A percentile compares a stretch with the other conserved stretches of the same genome.
Conservation (phyloP, 2,888 invertebrate species). For the Ennomos erosarius region DNA sequence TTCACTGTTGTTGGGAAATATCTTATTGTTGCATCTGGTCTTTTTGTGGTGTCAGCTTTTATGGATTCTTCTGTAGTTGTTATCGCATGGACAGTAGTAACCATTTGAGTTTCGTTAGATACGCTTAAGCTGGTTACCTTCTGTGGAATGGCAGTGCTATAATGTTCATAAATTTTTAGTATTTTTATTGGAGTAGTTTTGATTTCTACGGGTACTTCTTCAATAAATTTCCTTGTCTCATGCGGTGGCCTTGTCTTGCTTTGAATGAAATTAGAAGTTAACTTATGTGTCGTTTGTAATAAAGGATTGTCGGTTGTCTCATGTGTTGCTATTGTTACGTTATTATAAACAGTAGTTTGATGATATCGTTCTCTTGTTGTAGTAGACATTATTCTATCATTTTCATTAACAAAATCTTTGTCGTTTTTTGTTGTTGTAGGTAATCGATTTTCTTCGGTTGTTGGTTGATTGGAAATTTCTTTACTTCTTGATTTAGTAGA, state of each 20-base stretch:
- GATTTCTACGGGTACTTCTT: constrained; percentile 32
- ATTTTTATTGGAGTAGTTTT: constrained; percentile 34
- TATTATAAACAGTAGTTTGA: constrained; percentile 22
- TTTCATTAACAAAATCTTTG: not conserved
- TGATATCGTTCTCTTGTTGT: not conserved
- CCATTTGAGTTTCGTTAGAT: constrained; percentile 29
- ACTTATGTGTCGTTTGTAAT: constrained; percentile 36
- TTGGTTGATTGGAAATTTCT: not conserved
- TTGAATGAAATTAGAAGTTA: constrained; percentile 42
- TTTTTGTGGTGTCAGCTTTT: constrained; percentile 55
- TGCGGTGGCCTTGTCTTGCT: constrained; percentile 52
- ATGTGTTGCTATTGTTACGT: constrained; percentile 33
- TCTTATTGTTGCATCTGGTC: constrained; percentile 60
- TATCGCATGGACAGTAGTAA: constrained; percentile 23
- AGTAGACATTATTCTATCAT: not conserved
- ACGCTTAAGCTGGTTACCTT: constrained; percentile 18
- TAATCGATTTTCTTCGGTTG: not conserved
- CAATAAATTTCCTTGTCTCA: constrained; percentile 32
- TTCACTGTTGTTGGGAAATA: constrained; percentile 65
- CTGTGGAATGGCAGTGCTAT: constrained; percentile 3
- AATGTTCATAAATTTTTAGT: constrained; percentile 21
- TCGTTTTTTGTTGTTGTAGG: not conserved
- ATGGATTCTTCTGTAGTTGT: constrained; percentile 40
- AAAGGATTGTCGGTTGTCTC: constrained; percentile 28
- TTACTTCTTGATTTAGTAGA: not conserved